Evolutionary conservation across 2,113 vertebrate genomes (phyloP), one percentile per base, ranked within the genome.

Genomic region (Rhipidura dahli): DNA sequence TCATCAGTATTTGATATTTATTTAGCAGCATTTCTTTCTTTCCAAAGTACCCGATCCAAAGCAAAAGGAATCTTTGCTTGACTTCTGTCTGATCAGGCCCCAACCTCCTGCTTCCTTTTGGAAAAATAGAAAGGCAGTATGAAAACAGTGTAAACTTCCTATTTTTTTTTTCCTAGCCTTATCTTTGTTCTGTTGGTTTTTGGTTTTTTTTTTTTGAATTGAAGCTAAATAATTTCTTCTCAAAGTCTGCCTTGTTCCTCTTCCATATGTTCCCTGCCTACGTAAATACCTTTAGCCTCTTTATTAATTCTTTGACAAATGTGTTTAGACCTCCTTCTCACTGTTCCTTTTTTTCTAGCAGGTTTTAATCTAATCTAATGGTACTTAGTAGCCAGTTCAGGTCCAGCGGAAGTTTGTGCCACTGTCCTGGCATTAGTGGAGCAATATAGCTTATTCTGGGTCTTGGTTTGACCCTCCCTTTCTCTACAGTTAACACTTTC

Each of bases 201-300:
- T 39, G 39, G 39, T 39, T 68, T 91, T n/a, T 10, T 37, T 35
- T 90, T 83, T 65, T 83, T 95, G 95, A 59, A 97, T 95, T 96
- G 73, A 96, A 93, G 94, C 91, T 71, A 97, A 96, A 94, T 91
- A 95, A 97, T 92, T 95, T 95, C 21, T 93, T 79, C 76, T 88
- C 72, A 93, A 96, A 97, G 87, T 95, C 93, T 97, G 84, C 83
- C 89, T 98, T 97, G 94, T 97, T 96, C 86, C 73, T 94, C 97
- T 96, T 97, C 98, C 97, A 97, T 98, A 98, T 98, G 97, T 95
- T 98, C 94, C 94, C 97, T 98, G 98, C 98, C 97, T 98, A 97
- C 97, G 92, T 97, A 98, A 98, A 97, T 97, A 98, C 98, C 97
- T 98, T 98, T 97, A 97, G 97, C 96, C 97, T 97, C 96, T 98